These are phyloP conservation scores for Scrobipalpa atriplicella DNA, from an alignment of 2,888 invertebrate species.

Conservation along the genomic window DNA sequence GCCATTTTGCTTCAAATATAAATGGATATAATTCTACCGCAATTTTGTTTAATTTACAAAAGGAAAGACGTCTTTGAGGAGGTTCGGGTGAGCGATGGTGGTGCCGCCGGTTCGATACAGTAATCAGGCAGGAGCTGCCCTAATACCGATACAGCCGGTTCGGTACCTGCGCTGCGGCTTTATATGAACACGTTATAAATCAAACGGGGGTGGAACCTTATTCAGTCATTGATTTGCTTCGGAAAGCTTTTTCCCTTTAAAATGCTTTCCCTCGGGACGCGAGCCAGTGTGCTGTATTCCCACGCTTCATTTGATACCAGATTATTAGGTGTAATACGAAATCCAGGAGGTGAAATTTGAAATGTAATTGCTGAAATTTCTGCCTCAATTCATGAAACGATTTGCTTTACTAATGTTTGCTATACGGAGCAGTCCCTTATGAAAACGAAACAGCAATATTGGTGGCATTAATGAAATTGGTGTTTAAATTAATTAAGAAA, in stretches of 20 bases:
- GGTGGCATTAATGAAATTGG: background rate
- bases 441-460: conserved; percentile 11
- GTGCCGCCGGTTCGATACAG: background rate
- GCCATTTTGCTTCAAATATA: conserved; percentile 46
- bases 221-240: conserved; percentile 21
- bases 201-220: conserved; percentile 34
- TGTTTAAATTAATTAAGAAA: conserved; percentile 22
- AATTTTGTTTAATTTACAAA: conserved; percentile 61
- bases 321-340: conserved; percentile 7
- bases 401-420: background rate
- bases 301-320: conserved; percentile 31
- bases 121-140: background rate
- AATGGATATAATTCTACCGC: conserved; percentile 32
- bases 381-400: background rate
- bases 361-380: background rate
- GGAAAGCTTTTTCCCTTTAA: conserved; percentile 8
- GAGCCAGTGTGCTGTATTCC: conserved; percentile 31
- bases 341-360: background rate
- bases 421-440: background rate
- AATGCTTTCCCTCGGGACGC: background rate
- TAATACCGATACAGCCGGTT: conserved; percentile 46
- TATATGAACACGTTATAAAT: conserved; percentile 48
- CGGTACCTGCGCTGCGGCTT: conserved; percentile 37
- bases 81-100: background rate
- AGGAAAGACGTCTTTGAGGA: conserved; percentile 32